These are phyloP conservation scores for Propithecus perrieri DNA, from an alignment of 2,797 vertebrate genomes.

Conservation along the genomic window DNA sequence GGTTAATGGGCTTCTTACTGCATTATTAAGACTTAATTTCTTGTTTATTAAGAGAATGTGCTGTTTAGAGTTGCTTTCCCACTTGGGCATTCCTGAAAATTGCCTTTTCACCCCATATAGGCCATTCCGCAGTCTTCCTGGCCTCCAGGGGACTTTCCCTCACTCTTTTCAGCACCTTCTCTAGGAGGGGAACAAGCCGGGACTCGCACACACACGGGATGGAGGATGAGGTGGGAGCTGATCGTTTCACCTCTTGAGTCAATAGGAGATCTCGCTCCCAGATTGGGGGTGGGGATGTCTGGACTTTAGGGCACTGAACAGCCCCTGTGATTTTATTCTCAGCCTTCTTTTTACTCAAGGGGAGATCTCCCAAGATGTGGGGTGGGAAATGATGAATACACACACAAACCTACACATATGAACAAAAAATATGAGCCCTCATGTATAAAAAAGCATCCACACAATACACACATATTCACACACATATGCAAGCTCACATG, in stretches of 20 bases:
- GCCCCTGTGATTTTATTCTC: background rate
- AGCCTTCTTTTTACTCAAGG: background rate
- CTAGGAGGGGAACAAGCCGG: background rate
- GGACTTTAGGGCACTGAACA: background rate
- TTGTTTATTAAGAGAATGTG: slow-evolving; percentile 83
- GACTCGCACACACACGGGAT: background rate
- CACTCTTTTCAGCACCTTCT: slow-evolving; percentile 32
- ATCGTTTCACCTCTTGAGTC: background rate
- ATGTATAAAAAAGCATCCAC: background rate
- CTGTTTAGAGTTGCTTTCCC: slow-evolving; percentile 82
- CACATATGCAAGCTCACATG: background rate
- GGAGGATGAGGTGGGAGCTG: accelerated
- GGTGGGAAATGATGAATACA: background rate
- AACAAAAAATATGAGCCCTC: background rate
- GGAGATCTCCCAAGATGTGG: background rate
- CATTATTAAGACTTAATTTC: slow-evolving; percentile 88
- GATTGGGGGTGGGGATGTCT: accelerated
- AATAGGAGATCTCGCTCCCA: background rate
- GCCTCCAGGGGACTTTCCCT: slow-evolving; percentile 55
- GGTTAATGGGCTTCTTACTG: slow-evolving; percentile 86
- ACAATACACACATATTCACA: background rate
- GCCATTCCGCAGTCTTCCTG: slow-evolving; percentile 45
- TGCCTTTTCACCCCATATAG: slow-evolving; percentile 73
- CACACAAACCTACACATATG: background rate
- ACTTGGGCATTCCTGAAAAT: slow-evolving; percentile 83